Evolutionary conservation across 2,113 vertebrate genomes (phyloP).

Genomic region (Rhinolophus ferrumequinum): DNA sequence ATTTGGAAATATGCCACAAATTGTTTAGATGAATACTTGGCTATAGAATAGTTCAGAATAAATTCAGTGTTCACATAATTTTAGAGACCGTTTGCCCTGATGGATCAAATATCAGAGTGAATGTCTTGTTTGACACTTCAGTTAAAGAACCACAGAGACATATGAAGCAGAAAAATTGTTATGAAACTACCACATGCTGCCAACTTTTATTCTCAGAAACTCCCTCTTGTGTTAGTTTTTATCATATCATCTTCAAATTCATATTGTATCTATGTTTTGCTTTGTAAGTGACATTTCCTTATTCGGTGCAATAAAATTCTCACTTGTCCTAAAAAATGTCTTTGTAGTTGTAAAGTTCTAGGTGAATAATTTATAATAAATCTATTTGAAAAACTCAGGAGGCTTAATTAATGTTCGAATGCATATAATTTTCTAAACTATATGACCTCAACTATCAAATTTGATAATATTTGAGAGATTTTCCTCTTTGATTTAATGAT

Average conservation of each 20-base stretch:
- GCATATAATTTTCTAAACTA: background rate
- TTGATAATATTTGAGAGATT: background rate
- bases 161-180: background rate
- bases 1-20: background rate
- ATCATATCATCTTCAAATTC: background rate
- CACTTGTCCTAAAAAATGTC: background rate
- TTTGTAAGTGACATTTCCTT: background rate
- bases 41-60: background rate
- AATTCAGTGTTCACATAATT: background rate
- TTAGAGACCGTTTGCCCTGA: background rate
- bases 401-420: background rate
- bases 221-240: constrained; percentile 11
- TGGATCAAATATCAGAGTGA: background rate
- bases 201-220: constrained; percentile 6
- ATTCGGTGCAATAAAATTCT: background rate
- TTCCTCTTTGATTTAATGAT: constrained; percentile 15
- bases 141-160: background rate
- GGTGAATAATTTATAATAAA: background rate
- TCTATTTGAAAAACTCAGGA: background rate
- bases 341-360: background rate
- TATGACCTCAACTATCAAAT: background rate
- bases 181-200: background rate
- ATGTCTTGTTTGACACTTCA: background rate
- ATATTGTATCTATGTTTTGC: background rate
- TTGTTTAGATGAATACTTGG: background rate